Evolutionary conservation across 2,888 invertebrate species (phyloP), one percentile per base, ranked within the genome.

Genomic region (Sminthurinus aureus): DNA sequence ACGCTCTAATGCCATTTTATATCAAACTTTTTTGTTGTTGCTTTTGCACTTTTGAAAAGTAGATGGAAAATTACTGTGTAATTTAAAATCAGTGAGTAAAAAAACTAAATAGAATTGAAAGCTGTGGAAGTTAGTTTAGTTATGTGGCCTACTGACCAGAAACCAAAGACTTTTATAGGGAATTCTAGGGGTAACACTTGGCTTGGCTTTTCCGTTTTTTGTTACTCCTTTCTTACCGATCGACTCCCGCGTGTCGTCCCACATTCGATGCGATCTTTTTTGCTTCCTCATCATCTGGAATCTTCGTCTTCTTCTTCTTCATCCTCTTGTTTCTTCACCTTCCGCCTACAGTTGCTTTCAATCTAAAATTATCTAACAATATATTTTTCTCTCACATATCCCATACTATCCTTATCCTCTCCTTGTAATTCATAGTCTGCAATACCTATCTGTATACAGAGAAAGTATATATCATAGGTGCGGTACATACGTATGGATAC

Each of bases 1-100:
- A 92, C 96, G 95, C 94, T 96, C 96, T 91, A 96, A 93, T 94
- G 96, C 96, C 96, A 96, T 96, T 90, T 20, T 71, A 18, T 20
- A 26, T 71, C 8, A 71, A 58, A 58, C 26, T 71, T 22, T 8
- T 22, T 26, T 58, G n/a, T 71, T 2, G 20, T 22, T 26, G 22
- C 0, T 69, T n/a, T 20, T 18, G 38, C 50, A 52, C 20, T 76
- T 50, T 24, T 58, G 22, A 22, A 24, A n/a, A 50, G 50, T 26
- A 12, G 20, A 52, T 51, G n/a, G 18, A 52, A 83, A 26, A 82
- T n/a, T 18, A 67, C n/a, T 58, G 50, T 73, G 51, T 76, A 76
- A 76, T 76, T 76, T 51, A 13, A 52, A 52, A 76, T 66, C 52
- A 79, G 50, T 6, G 12, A 71, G 0, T 6, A 77, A 58, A 58